Base-by-base conservation (phyloP, 2,797 vertebrate species). In the Heterohyrax brucei region DNA sequence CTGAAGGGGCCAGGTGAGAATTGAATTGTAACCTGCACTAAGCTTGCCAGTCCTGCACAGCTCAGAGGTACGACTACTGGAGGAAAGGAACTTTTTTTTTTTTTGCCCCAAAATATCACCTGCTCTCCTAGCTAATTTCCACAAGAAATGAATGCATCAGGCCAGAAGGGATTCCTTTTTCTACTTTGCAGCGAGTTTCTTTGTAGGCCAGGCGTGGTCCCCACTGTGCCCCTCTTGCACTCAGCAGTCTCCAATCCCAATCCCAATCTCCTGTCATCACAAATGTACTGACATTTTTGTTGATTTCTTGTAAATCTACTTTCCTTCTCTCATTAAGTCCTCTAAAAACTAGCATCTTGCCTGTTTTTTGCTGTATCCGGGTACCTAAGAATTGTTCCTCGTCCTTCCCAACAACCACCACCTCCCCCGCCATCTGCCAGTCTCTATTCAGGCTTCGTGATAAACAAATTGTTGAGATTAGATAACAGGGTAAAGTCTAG, bases 381-480 rank as follows among this genome's bases (percentile, higher is more conserved):
- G 50, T 53, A 53, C 50, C 50, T 53, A 53, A 53, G 50, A 53
- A 53, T 53, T 53, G 50, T 53, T 53, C 8, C 8, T 53, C 50
- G 50, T 53, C 50, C 8, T 13, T 46, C 56, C 39, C 39, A 39
- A 39, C 39, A 39, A 39, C 39, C 39, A 39, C 39, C 39, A 39
- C 39, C 70, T 50, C 70, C 77, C 24, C 70, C 48, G 22, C 33
- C 70, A 39, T 39, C 39, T 39, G 39, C 7, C 24, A 64, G 2
- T 5, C 61, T 93, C 70, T 50, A 53, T 88, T 94, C 85, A 62
- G 88, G 76, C 46, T 89, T 62, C 33, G 0, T 64, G 78, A 93
- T 85, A 93, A 93, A 87, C 64, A 95, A 84, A 73, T 61, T 79
- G 33, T 5, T 39, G 75, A 80, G 44, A 33, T 70, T 89, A 91